phyloP scores from a whole-genome alignment of 1,140 invertebrate species.

The Rhizoglyphus robini region DNA sequence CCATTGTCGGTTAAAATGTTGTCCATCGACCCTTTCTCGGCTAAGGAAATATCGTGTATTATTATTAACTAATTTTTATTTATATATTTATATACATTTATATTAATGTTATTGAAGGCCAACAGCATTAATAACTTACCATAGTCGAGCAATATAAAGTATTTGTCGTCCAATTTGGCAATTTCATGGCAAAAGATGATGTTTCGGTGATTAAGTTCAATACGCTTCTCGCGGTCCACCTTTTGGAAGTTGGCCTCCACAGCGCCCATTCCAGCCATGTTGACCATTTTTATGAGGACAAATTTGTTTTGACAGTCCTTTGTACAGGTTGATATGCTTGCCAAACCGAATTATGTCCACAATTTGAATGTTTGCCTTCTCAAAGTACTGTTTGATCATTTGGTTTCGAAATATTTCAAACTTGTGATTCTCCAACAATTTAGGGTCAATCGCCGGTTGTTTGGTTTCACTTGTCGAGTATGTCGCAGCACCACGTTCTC shows the following conservation, averaged over 20 bases:
- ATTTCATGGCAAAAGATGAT: neutral
- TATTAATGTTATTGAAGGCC: too few species aligned
- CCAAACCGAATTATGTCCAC: neutral
- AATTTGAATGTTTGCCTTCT: neutral
- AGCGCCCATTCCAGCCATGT: neutral
- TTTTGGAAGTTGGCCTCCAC: neutral
- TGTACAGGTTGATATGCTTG: neutral
- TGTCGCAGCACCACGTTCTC: neutral
- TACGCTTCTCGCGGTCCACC: neutral
- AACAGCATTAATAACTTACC: too few species aligned
- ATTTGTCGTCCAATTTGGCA: neutral
- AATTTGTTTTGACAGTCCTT: neutral
- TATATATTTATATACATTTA: too few species aligned
- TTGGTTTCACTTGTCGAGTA: neutral
- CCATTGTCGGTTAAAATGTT: neutral
- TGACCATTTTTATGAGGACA: neutral
- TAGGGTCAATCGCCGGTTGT: neutral
- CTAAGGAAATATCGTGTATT: too few species aligned
- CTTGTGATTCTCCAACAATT: neutral
- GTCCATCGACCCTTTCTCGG: neutral
- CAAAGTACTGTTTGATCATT: neutral
- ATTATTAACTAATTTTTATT: too few species aligned
- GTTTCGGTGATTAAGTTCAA: neutral
- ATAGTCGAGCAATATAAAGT: neutral
- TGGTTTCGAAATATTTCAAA: neutral